Conservation (phyloP, 2,888 invertebrate genomes). For the Dromius quadrimaculatus region DNA sequence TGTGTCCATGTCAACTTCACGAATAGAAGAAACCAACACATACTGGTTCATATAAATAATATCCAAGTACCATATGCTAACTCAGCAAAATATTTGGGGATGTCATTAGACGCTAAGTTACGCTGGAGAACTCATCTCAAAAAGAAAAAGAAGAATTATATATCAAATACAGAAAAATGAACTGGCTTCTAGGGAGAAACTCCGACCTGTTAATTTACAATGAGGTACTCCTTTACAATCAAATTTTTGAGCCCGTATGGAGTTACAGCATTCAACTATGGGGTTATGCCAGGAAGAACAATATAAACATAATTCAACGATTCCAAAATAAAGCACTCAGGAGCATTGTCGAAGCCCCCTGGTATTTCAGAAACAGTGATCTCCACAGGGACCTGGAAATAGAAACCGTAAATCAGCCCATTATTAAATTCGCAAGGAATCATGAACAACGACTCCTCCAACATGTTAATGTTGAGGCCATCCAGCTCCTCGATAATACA, state of each 20-base stretch:
- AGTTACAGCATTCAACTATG: conserved; percentile 47
- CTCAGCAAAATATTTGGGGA: conserved; percentile 53
- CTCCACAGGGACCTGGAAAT: conserved; percentile 48
- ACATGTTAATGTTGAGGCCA: conserved; percentile 13
- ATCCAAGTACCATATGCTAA: conserved; percentile 47
- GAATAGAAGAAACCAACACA: conserved; percentile 52
- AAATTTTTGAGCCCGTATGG: conserved; percentile 49
- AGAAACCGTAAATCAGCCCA: conserved; percentile 1
- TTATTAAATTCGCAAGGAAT: conserved; percentile 31
- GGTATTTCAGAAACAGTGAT: conserved; percentile 49
- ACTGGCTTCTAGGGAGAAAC: conserved; percentile 45
- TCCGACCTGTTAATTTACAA: conserved; percentile 39
- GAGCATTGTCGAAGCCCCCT: conserved; percentile 45
- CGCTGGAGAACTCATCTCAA: no score
- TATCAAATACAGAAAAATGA: conserved; percentile 35
- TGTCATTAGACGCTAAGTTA: conserved; percentile 37
- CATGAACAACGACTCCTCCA: conserved; percentile 28
- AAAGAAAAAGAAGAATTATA: conserved; percentile 30
- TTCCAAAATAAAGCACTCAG: conserved; percentile 53
- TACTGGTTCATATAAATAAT: conserved; percentile 42
- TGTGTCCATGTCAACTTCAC: conserved; percentile 57
- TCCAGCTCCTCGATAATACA: conserved; percentile 51
- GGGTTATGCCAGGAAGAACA: conserved; percentile 41
- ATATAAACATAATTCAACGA: conserved; percentile 45
- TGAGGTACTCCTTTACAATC: conserved; percentile 47